A percentile compares a stretch with the other conserved stretches of the same genome.
Evolutionary conservation across 2,888 invertebrate species (phyloP).

Genomic region (Lysandra bellargus): DNA sequence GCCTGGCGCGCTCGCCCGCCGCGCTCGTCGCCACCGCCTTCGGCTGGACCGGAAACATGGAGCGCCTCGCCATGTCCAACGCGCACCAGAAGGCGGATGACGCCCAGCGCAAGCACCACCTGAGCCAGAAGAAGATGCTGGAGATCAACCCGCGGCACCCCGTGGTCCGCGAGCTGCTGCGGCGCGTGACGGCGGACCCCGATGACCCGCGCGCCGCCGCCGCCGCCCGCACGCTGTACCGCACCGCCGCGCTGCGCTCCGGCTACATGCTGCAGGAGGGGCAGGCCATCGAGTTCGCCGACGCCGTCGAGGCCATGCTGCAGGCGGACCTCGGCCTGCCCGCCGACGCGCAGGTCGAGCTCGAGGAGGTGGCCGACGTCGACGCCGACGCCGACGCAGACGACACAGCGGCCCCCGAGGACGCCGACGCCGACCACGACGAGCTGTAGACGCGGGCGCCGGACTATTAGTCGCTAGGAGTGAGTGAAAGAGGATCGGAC

Average conservation of each 20-base stretch:
- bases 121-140: constrained; percentile 96
- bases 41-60: constrained; percentile 99
- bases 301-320: constrained; percentile 94
- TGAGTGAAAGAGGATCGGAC: neutral
- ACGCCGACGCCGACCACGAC: constrained; percentile 56
- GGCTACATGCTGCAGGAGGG: constrained; percentile 91
- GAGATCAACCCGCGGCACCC: constrained; percentile 99
- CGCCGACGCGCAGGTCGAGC: constrained; percentile 46
- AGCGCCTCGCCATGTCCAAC: constrained; percentile 95
- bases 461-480: neutral
- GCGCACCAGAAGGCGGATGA: constrained; percentile 97
- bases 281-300: constrained; percentile 88
- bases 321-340: constrained; percentile 60
- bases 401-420: constrained; percentile 32
- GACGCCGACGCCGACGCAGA: constrained; percentile 41
- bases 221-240: constrained; percentile 94
- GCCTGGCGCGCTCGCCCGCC: constrained; percentile 95
- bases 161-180: constrained; percentile 92
- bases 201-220: constrained; percentile 89
- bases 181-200: constrained; percentile 88
- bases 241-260: constrained; percentile 91
- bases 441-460: constrained; percentile 51
- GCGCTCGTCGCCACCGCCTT: constrained; percentile 97
- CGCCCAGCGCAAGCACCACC: constrained; percentile 92
- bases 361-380: constrained; percentile 44